phyloP scores from a whole-genome alignment of 2,797 vertebrate genomes.

The Chaetophractus vellerosus region DNA sequence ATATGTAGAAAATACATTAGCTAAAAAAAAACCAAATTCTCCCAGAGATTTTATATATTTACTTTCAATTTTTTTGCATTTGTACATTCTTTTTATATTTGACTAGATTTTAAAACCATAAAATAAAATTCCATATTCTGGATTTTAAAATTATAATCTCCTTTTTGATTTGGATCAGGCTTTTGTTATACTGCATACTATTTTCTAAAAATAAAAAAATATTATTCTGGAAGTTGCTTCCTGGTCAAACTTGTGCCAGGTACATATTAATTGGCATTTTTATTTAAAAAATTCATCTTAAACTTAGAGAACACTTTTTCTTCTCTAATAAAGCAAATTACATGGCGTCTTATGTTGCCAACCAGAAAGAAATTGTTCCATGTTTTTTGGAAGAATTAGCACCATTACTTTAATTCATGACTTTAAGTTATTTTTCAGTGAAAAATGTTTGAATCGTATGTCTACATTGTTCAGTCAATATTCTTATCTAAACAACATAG shows the following conservation, averaged over 20 bases:
- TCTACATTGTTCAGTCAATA: background rate
- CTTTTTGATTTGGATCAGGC: background rate
- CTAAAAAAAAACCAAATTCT: background rate
- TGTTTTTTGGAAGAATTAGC: constrained; percentile 31
- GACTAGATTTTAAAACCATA: background rate
- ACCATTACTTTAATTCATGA: constrained; percentile 10
- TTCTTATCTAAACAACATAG: background rate
- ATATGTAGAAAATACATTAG: background rate
- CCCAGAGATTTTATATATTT: background rate
- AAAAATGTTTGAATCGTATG: background rate
- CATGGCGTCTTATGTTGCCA: background rate
- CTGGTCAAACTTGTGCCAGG: background rate
- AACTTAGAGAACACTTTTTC: background rate
- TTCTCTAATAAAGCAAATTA: background rate
- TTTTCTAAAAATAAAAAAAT: constrained; percentile 36
- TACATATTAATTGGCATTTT: constrained; percentile 50
- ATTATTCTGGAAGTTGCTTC: background rate
- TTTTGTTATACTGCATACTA: constrained; percentile 15
- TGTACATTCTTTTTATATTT: background rate
- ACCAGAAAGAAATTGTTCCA: background rate
- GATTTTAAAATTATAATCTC: background rate
- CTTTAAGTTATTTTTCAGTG: constrained; percentile 41
- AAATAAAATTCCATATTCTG: background rate
- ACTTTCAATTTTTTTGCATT: background rate
- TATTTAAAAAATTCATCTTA: background rate